phyloP scores from a whole-genome alignment of 64 coral and sea anemone genomes.

The Montipora foliosa region DNA sequence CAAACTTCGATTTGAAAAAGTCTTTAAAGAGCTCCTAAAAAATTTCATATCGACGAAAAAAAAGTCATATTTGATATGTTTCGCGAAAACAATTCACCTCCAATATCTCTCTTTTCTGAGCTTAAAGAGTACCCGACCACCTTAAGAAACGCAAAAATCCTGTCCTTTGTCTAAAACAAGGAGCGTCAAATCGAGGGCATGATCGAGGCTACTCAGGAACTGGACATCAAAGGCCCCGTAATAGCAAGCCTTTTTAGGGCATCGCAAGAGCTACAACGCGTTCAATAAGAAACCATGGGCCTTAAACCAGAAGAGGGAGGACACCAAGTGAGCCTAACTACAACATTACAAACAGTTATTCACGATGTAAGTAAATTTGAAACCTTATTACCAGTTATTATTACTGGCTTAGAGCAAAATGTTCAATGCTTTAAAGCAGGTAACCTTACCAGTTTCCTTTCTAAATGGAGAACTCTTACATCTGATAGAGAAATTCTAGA shows the following conservation, averaged over 20 bases:
- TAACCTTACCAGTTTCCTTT: not conserved
- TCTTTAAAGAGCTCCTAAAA: no score
- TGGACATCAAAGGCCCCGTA: not conserved
- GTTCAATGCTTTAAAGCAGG: not conserved
- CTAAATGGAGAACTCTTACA: conserved; percentile 13
- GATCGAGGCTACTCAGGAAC: not conserved
- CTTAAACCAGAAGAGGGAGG: conserved; percentile 16
- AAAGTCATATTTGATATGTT: no score
- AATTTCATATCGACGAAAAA: no score
- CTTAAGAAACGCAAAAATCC: no score
- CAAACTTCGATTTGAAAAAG: no score
- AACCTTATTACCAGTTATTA: conserved; percentile 23
- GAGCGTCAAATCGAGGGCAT: not conserved
- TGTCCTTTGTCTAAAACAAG: no score
- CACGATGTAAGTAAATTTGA: conserved; percentile 53
- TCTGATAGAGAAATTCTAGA: conserved; percentile 11
- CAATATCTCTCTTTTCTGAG: no score
- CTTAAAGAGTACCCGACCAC: no score
- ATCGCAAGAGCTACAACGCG: conserved; percentile 6
- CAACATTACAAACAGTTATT: not conserved
- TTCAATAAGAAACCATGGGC: conserved; percentile 33
- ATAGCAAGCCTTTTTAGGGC: conserved; percentile 58
- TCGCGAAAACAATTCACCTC: no score
- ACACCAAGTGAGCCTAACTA: not conserved
- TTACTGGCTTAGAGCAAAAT: not conserved